phyloP scores from a whole-genome alignment of 2,113 vertebrate genomes.

The Hippocampus barbouri region DNA sequence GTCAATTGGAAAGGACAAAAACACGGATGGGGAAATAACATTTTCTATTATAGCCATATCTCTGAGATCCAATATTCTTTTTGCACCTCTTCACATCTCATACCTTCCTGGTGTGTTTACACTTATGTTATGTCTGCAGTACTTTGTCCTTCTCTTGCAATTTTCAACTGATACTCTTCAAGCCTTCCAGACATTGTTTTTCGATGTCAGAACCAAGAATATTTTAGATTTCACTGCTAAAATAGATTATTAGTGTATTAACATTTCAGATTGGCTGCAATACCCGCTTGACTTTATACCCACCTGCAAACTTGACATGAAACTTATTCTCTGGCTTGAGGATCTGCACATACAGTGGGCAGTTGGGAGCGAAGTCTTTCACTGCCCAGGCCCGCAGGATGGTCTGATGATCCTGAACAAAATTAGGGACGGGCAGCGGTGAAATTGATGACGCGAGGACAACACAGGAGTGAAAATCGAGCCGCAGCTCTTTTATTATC shows the following conservation, averaged over 20 bases:
- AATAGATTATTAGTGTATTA: too few relatives aligned
- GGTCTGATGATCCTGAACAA: constrained; percentile 79
- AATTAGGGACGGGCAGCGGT: constrained; percentile 13
- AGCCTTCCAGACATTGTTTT: background rate
- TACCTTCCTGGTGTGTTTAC: constrained; percentile 10
- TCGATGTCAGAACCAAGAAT: background rate
- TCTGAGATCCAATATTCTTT: constrained; percentile 27
- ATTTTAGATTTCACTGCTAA: background rate
- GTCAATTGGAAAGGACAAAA: constrained; percentile 16
- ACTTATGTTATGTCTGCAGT: constrained; percentile 1
- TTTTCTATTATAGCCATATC: constrained; percentile 2
- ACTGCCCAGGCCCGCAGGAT: constrained; percentile 81
- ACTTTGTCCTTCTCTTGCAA: background rate
- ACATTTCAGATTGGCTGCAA: background rate
- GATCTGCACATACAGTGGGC: constrained; percentile 81
- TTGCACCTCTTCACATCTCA: constrained; percentile 5
- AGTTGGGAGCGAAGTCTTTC: constrained; percentile 81
- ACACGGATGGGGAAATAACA: constrained; percentile 6
- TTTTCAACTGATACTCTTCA: background rate
- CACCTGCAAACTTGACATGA: constrained; percentile 85
- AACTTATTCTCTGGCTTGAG: constrained; percentile 82
- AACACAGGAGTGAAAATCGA: background rate
- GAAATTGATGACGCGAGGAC: constrained; percentile 18
- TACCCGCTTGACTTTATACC: constrained; percentile 16
- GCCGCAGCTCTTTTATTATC: background rate